Conservation (phyloP, 2,113 vertebrate genomes). For the Egretta garzetta region DNA sequence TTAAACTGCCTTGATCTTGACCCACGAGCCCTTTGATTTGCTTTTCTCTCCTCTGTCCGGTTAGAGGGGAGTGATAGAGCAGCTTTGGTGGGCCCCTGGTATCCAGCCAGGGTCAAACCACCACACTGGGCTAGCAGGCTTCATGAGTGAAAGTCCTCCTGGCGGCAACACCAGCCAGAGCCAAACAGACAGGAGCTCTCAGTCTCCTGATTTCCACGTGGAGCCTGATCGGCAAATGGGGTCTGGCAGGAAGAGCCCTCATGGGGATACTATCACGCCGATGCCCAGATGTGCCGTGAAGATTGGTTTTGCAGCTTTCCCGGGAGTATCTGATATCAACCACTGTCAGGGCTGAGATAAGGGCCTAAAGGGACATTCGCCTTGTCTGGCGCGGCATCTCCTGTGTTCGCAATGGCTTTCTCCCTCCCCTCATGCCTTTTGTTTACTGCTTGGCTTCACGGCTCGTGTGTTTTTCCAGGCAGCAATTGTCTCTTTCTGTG, state of each 20-base stretch:
- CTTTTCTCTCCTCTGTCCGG: no score
- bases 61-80: no score
- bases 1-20: no score
- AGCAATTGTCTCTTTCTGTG: not conserved
- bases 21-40: no score
- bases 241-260: not conserved
- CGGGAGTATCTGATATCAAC: constrained; percentile 24
- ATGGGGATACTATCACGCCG: not conserved
- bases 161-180: not conserved
- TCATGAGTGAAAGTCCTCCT: not conserved
- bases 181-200: not conserved
- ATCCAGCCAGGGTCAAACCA: no score
- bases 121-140: not conserved
- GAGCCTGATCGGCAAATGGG: not conserved
- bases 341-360: constrained; percentile 7
- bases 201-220: not conserved
- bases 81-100: no score
- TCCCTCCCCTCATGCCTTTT: not conserved
- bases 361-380: not conserved
- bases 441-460: not conserved
- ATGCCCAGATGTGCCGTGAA: not conserved
- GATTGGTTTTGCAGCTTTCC: not conserved
- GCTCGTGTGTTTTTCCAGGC: not conserved
- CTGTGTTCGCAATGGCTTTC: not conserved
- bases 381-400: not conserved